Evolutionary conservation across 2,888 invertebrate species (phyloP), one percentile per base, ranked within the genome.

Genomic region (Diachrysia chrysitis): DNA sequence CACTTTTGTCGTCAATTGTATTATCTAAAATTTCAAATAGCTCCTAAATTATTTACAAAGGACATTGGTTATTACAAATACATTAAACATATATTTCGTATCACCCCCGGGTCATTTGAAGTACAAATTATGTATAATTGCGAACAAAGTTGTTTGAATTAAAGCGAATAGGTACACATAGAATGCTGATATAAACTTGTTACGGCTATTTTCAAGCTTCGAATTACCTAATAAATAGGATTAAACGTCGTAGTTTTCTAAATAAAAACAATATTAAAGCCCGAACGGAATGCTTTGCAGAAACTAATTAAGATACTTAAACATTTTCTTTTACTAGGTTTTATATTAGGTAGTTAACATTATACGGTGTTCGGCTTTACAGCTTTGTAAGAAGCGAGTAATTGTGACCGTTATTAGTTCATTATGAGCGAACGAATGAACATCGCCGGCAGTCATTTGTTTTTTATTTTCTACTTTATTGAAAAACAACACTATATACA

Each of bases 311-410:
- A 66, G 56, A 12, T 59, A 48, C 25, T 66, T 60, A 65, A 68
- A 57, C 25, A 61, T 67, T 69, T 62, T 57, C 29, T 78, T 75
- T 65, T 46, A 57, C 53, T 12, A 29, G 54, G 61, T 74, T 37
- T 32, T 67, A 32, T 72, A n/a, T 61, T 57, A 62, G 51, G 67
- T 32, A 53, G 65, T 62, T 68, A 69, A 58, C 48, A 69, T 78
- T 60, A 72, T 64, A 68, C 62, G 59, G 56, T 69, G 67, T 68
- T 59, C 51, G 65, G 56, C 63, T 75, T 71, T 54, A 78, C 53
- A 23, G 55, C 58, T 23, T 35, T 35, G 57, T 46, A 57, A 51
- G 67, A 54, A 69, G 68, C 32, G 37, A 60, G 42, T 63, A 58
- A 62, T 59, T 58, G 57, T 19, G 37, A 54, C 62, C 57, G 58